Percentiles rank a stretch among this genome's conserved stretches.
These are phyloP conservation scores for Carassius gibelio DNA, from an alignment of 2,113 vertebrate genomes.

Conservation along the genomic window DNA sequence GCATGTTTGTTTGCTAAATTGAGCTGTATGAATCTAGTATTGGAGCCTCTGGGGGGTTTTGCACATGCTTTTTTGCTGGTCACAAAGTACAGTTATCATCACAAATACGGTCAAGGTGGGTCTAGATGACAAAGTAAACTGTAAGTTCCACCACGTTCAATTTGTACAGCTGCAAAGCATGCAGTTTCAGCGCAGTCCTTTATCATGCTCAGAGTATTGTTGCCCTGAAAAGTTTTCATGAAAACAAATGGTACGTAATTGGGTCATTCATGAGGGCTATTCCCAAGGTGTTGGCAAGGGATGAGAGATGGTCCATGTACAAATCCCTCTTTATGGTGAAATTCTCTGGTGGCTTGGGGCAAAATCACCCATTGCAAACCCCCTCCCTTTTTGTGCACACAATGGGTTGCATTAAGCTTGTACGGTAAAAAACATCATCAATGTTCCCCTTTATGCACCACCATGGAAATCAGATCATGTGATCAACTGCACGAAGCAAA, in stretches of 20 bases:
- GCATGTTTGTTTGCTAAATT: neutral
- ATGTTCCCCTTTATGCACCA: constrained; percentile 3
- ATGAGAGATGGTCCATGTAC: constrained; percentile 49
- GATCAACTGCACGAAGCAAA: constrained; percentile 6
- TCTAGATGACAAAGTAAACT: constrained; percentile 21
- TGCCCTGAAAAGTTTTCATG: constrained; percentile 25
- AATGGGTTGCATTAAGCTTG: constrained; percentile 27
- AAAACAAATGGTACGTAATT: constrained; percentile 50
- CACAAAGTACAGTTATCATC: constrained; percentile 11
- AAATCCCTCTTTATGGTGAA: constrained; percentile 46
- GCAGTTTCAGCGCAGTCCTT: constrained; percentile 8
- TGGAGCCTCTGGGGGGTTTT: neutral
- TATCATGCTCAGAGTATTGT: constrained; percentile 2
- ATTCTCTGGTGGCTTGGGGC: constrained; percentile 38
- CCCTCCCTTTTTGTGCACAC: constrained; percentile 37
- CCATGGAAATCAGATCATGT: neutral
- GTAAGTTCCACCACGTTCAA: neutral
- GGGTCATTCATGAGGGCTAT: constrained; percentile 44
- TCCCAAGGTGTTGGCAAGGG: constrained; percentile 35
- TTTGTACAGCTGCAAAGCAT: neutral
- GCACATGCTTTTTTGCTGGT: neutral
- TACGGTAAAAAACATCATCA: neutral
- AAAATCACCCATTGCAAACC: constrained; percentile 23
- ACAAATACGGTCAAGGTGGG: constrained; percentile 34
- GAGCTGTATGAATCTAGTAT: neutral